Base-by-base conservation (phyloP, 2,797 vertebrate species). In the Danio kyathit region DNA sequence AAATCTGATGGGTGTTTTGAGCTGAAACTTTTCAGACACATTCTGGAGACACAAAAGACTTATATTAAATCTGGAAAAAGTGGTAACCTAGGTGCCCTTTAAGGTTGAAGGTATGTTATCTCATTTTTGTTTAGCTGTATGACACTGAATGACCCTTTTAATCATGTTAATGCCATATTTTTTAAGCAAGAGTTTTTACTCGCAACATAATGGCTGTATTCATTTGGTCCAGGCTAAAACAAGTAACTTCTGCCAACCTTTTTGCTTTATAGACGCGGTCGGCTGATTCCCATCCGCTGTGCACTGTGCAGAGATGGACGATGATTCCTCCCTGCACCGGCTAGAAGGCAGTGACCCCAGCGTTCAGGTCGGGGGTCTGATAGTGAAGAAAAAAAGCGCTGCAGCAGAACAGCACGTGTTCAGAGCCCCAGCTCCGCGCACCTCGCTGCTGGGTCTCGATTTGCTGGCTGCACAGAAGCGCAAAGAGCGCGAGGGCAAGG, bases 381-480 rank as follows among this genome's bases (percentile, higher is more conserved):
- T 98, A 0, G 91, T 96, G 40, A 97, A 95, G 90, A 95, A 94
- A 82, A 96, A 94, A 86, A 96, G 93, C 48, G 95, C 95, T 0
- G 90, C 95, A 7, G 82, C 85, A n/a, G 97, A 99, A 86, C 95
- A 94, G 66, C 97, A 99, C 63, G 92, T 99, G 66, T 99, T 99
- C 83, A 96, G 97, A 82, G 95, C 96, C 0, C 98, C 97, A 0
- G 96, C 98, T 2, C 98, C 98, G 0, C 96, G 97, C 64, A 93
- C 94, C 7, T 99, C 97, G 4, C 77, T 99, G 72, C 89, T 99
- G 75, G 97, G 98, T 12, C 92, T 99, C 80, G 97, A 99, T 88
- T 88, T 96, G 44, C 84, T 99, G 84, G 98, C 98, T 7, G 96
- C 97, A 2, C 95, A 97, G 91, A 99, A 99, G 82, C 95, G 98